phyloP scores from a whole-genome alignment of 2,113 vertebrate species.

The Pan paniscus region DNA sequence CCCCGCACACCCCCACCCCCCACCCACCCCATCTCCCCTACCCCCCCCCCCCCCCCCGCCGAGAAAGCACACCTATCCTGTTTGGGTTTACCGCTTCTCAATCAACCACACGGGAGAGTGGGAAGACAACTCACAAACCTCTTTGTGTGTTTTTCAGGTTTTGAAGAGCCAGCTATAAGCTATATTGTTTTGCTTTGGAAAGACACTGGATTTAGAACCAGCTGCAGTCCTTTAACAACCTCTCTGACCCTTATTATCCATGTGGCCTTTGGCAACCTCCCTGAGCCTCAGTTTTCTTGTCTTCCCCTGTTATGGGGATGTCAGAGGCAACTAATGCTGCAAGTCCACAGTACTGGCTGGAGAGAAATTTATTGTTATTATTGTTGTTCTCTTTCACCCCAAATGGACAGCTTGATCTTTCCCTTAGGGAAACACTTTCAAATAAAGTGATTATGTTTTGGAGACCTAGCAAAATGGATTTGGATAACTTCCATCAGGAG shows the following conservation, averaged over 20 bases:
- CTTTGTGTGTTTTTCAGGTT: background rate
- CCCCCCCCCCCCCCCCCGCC: background rate
- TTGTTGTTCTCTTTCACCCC: background rate
- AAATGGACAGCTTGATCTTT: background rate
- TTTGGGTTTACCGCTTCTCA: background rate
- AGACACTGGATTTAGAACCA: background rate
- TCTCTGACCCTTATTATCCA: too few relatives aligned
- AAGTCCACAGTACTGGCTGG: accelerated
- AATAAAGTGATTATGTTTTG: background rate
- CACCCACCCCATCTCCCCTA: accelerated
- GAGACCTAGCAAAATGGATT: background rate
- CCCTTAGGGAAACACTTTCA: background rate
- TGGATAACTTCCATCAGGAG: background rate
- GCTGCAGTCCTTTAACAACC: too few relatives aligned
- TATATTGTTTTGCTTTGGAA: background rate
- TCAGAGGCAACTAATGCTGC: background rate
- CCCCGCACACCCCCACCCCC: background rate
- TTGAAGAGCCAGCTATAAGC: background rate
- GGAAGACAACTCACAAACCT: too few relatives aligned
- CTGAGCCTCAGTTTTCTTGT: background rate
- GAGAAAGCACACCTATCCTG: accelerated
- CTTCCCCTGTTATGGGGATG: accelerated
- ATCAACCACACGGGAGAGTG: accelerated
- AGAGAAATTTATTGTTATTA: background rate
- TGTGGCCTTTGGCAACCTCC: background rate